Evolutionary conservation across 2,113 vertebrate genomes (phyloP), one percentile per base, ranked within the genome.

Genomic region (Apteryx mantelli): DNA sequence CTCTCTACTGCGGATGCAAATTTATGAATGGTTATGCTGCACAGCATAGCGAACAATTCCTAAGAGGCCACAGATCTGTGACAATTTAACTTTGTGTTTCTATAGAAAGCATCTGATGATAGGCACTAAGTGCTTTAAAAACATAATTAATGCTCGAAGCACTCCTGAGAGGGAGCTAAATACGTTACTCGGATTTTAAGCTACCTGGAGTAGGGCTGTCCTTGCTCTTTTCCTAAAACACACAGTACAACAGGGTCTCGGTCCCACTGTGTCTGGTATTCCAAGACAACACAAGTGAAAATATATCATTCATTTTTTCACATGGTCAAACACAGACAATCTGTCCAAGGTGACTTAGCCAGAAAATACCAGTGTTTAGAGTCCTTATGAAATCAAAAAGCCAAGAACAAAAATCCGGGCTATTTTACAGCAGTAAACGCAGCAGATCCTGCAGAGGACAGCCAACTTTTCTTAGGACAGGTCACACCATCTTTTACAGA

Each of bases 81-180:
- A 66, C 88, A 88, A 34, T 81, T 89, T 75, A 55, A 95, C 90
- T 86, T n/a, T 5, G 22, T 82, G 88, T 55, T 97, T 77, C 95
- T 82, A 44, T 6, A 77, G 87, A 89, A 78, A 93, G 82, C 66
- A 76, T 9, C 81, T 80, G 81, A 63, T 77, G 93, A 94, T 21
- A 87, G 91, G 84, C 75, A 70, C 84, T 74, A 40, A 95, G 58
- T 91, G 81, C 86, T 95, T 92, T 80, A 95, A 92, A 96, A 89
- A 86, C 87, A 83, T 80, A 95, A 97, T 95, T 95, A 96, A 94
- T 3, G 70, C 89, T 95, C 84, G 66, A 70, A 94, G 91, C 53
- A 20, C 78, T 91, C 94, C 84, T 82, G 74, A 89, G 94, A 89
- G 74, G 63, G 18, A 95, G 60, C 74, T 91, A 82, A 94, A 89